Conservation (phyloP, 2,797 vertebrate species). For the Poecile montanus region DNA sequence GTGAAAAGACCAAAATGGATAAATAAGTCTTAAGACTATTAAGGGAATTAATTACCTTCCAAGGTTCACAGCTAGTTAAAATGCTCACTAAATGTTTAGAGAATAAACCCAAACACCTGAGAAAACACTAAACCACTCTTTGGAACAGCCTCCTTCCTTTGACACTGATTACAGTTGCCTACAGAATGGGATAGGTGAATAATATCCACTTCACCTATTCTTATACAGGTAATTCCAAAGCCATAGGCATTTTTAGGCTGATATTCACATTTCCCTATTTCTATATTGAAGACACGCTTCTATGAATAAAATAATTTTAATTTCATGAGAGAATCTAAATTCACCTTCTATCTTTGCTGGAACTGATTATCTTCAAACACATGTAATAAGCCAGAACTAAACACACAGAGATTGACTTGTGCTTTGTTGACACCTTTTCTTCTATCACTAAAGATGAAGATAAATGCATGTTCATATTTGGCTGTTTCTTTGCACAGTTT, state of each 20-base stretch:
- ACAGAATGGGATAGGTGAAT: background rate
- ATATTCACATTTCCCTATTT: background rate
- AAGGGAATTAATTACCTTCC: background rate
- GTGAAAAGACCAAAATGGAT: background rate
- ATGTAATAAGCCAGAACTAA: background rate
- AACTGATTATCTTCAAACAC: conserved; percentile 34
- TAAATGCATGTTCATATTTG: background rate
- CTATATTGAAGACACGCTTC: background rate
- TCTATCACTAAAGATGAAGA: background rate
- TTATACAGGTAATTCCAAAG: background rate
- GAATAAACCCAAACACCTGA: background rate
- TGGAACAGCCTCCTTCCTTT: background rate
- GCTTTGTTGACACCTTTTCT: background rate
- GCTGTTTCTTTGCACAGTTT: background rate
- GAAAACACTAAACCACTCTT: background rate
- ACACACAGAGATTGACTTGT: background rate
- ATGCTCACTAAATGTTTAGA: background rate
- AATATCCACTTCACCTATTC: background rate
- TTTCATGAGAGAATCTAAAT: background rate
- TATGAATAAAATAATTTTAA: background rate
- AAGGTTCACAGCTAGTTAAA: background rate
- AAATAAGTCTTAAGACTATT: background rate
- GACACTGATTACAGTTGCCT: background rate
- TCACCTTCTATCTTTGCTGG: background rate
- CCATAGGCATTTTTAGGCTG: background rate